Base-by-base conservation (phyloP, 2,113 vertebrate genomes). In the Odobenus rosmarus region DNA sequence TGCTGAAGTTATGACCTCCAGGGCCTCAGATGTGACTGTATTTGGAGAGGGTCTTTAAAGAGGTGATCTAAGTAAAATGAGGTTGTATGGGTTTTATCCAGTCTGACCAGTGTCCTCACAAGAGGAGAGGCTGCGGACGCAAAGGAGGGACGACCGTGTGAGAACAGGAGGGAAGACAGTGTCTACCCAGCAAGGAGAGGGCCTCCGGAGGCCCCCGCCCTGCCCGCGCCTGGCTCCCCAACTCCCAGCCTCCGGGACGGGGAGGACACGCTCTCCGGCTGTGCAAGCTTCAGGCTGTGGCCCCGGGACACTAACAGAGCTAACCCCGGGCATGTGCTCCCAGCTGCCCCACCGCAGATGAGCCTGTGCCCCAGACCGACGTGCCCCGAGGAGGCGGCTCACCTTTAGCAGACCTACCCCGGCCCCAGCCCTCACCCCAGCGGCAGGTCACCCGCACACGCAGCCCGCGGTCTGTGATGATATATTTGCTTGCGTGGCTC, bases 241-340 rank as follows among this genome's bases (percentile, higher is more conserved):
- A 1, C 42, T 4, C 18, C 13, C 8, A 3, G 33, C 42, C 82
- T 42, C 81, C 18, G 21, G 24, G 31, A 9, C 51, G 0, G 13
- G 1, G 18, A 10, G 4, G 33, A 7, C 4, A 14, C 4, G 1
- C 26, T 1, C 1, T 21, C 26, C 87, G 4, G 57, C 9, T 1
- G 4, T 21, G 10, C 2, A 0, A 33, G 64, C n/a, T 2, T 16
- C 0, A 28, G 13, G 15, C 36, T 18, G 81, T 7, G 2, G 61
- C n/a, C 82, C 55, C 14, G 10, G n/a, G 36, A 33, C 9, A 1
- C 15, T 6, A 2, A 12, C 28, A 7, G 62, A 31, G n/a, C 46
- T 5, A 19, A 2, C 11, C 12, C 46, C 7, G 0, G 28, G n/a
- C 21, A 0, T 23, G 0, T 0, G 0, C 24, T 51, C 82, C 76